phyloP scores from a whole-genome alignment of 2,113 vertebrate species.

The Urocynchramus pylzowi region DNA sequence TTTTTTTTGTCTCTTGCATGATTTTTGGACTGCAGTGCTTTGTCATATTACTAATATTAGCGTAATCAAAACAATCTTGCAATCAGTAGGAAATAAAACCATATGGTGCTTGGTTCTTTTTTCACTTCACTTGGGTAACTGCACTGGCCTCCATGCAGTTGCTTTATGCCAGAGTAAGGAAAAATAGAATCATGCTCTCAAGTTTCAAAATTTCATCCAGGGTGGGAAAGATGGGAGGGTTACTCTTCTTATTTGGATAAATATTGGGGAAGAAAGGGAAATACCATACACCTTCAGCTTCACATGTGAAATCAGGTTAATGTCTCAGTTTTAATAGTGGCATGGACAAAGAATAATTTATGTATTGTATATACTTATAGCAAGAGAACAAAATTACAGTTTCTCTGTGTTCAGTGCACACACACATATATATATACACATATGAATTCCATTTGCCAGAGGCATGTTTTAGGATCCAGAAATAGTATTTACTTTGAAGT shows the following conservation, averaged over 20 bases:
- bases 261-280: not conserved
- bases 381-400: not conserved
- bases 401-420: not conserved
- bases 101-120: not conserved
- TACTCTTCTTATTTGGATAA: not conserved
- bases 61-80: not conserved
- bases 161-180: not conserved
- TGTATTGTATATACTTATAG: not conserved
- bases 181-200: not conserved
- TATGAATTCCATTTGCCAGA: not conserved
- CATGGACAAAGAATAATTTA: not conserved
- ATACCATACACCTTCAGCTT: not conserved
- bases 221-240: rapidly evolving
- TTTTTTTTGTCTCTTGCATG: not conserved
- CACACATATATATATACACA: not conserved
- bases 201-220: not conserved
- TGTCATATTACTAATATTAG: not conserved
- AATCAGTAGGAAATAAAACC: not conserved
- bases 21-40: not conserved
- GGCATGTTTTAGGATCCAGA: not conserved
- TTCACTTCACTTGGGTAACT: not conserved
- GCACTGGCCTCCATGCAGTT: not conserved
- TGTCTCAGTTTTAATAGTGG: not conserved
- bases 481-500: not conserved
- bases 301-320: not conserved